A percentile compares a stretch with the other conserved stretches of the same genome.
Conservation (phyloP, 64 coral and sea anemone species). For the Stichodactyla mertensii region DNA sequence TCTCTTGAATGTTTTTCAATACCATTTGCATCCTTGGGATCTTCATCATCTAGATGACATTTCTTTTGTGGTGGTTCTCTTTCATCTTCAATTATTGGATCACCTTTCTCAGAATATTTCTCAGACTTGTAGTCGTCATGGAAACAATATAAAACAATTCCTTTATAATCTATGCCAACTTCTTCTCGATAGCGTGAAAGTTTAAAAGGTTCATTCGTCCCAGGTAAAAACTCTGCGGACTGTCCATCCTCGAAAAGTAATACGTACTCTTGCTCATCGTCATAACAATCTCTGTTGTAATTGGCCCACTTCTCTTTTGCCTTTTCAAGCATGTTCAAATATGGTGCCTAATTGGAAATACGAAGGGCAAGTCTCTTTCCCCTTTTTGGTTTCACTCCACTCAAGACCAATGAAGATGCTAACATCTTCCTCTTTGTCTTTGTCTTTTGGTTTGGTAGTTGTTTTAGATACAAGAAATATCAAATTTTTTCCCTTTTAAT, state of each 20-base stretch:
- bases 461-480: background rate
- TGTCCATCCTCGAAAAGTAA: slow-evolving; percentile 42
- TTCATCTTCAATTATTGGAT: background rate
- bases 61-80: background rate
- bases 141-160: slow-evolving; percentile 22
- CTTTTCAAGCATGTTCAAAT: background rate
- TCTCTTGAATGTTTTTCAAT: no score
- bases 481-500: slow-evolving; percentile 16
- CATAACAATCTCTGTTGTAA: background rate
- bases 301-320: background rate
- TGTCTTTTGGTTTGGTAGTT: slow-evolving; percentile 2
- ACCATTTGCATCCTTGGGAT: no score
- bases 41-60: no score
- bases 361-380: slow-evolving; percentile 28
- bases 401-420: slow-evolving; percentile 25
- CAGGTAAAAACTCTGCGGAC: slow-evolving; percentile 30
- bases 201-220: slow-evolving; percentile 27
- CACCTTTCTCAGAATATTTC: no score
- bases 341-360: background rate
- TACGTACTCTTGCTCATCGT: slow-evolving; percentile 10
- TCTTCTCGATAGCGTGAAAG: slow-evolving; percentile 36
- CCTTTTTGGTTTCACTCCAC: slow-evolving; percentile 27
- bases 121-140: no score
- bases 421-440: slow-evolving; percentile 29
- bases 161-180: slow-evolving; percentile 47